A percentile compares a stretch with the other conserved stretches of the same genome.
phyloP scores from a whole-genome alignment of 2,888 invertebrate species.

The Linyphia triangularis region DNA sequence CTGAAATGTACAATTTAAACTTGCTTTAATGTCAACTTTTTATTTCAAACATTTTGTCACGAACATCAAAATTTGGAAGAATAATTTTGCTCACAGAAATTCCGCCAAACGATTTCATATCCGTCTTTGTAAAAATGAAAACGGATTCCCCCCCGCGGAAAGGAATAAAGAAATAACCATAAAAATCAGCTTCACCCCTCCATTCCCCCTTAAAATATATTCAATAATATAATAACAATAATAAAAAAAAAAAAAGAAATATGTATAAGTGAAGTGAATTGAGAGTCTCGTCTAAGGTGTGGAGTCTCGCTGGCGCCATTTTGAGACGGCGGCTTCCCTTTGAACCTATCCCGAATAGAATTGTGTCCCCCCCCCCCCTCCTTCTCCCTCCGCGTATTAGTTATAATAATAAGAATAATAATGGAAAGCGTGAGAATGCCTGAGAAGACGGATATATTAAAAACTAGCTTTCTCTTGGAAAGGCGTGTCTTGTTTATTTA shows the following conservation, averaged over 20 bases:
- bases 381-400: neutral
- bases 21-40: no score
- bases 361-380: slow-evolving; percentile 1
- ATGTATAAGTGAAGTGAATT: neutral
- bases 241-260: neutral
- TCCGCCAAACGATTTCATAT: slow-evolving; percentile 12
- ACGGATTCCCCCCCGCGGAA: neutral
- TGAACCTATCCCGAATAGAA: neutral
- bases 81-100: no score
- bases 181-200: neutral
- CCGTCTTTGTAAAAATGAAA: slow-evolving; percentile 22
- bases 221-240: neutral
- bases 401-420: slow-evolving; percentile 46
- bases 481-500: slow-evolving; percentile 1
- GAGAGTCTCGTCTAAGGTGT: slow-evolving; percentile 32
- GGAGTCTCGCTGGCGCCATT: slow-evolving; percentile 42
- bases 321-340: slow-evolving; percentile 15
- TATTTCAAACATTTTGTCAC: no score
- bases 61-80: slow-evolving; percentile 14
- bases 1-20: no score
- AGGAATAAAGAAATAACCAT: neutral
- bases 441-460: neutral
- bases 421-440: slow-evolving; percentile 25
- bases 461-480: neutral
- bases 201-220: neutral